phyloP scores from a whole-genome alignment of 2,113 vertebrate genomes.

The Chauna torquata region DNA sequence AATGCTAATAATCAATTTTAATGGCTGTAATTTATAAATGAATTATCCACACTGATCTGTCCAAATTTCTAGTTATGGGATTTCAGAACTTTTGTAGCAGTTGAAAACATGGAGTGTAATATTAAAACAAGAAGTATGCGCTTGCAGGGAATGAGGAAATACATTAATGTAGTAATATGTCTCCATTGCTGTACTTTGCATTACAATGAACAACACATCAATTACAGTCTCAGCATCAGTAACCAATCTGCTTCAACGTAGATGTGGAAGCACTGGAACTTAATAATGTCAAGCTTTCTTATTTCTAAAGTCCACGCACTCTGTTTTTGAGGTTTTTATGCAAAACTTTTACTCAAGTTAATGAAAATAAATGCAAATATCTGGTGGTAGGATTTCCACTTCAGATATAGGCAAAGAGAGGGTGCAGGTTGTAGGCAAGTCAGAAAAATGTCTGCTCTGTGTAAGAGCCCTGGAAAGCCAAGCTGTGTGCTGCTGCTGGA shows the following conservation, averaged over 20 bases:
- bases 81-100: not conserved
- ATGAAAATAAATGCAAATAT: not conserved
- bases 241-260: not conserved
- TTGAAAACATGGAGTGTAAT: not conserved
- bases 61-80: not conserved
- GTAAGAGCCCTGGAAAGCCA: not conserved
- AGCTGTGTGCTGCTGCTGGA: not conserved
- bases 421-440: not conserved
- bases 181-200: not conserved
- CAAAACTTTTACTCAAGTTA: not conserved
- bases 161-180: not conserved
- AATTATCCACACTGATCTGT: not conserved
- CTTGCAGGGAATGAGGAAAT: not conserved
- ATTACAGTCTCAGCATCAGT: not conserved
- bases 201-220: not conserved
- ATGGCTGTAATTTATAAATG: not conserved
- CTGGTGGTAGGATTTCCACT: not conserved
- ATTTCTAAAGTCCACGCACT: not conserved
- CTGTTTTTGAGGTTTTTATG: not conserved
- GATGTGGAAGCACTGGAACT: not conserved
- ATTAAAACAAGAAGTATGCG: not conserved
- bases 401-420: not conserved
- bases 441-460: not conserved
- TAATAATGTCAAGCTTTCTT: not conserved
- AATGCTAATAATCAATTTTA: not conserved